These are phyloP conservation scores for Muscicapa striata DNA, from an alignment of 2,797 vertebrate species.

Conservation along the genomic window DNA sequence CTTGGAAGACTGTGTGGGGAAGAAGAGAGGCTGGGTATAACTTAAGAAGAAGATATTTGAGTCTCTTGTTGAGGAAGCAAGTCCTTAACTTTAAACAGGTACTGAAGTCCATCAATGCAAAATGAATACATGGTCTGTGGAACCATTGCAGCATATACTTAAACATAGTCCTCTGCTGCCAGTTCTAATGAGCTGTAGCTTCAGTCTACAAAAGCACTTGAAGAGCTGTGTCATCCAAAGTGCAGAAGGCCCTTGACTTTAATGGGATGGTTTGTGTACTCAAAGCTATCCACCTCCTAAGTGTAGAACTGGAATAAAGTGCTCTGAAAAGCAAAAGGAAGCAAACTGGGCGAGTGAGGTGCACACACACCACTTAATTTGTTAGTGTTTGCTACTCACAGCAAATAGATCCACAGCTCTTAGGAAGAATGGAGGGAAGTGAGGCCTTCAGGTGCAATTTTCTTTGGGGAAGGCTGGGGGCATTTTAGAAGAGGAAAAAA, in stretches of 20 bases:
- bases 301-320: neutral
- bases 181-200: neutral
- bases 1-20: neutral
- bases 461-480: neutral
- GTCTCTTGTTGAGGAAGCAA: neutral
- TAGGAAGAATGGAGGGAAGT: neutral
- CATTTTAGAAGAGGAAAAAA: neutral
- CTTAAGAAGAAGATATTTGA: neutral
- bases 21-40: neutral
- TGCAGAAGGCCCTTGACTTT: neutral
- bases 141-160: neutral
- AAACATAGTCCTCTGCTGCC: neutral
- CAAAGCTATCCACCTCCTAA: neutral
- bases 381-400: neutral
- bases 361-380: neutral
- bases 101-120: neutral
- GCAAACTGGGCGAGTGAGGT: neutral
- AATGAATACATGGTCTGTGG: constrained; percentile 19
- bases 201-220: neutral
- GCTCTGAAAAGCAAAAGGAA: neutral
- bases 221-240: neutral
- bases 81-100: constrained; percentile 28
- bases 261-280: neutral
- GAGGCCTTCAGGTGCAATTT: neutral
- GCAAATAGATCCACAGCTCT: neutral